These are phyloP conservation scores for Pipistrellus nathusii DNA, from an alignment of 2,797 vertebrate species.

Conservation along the genomic window DNA sequence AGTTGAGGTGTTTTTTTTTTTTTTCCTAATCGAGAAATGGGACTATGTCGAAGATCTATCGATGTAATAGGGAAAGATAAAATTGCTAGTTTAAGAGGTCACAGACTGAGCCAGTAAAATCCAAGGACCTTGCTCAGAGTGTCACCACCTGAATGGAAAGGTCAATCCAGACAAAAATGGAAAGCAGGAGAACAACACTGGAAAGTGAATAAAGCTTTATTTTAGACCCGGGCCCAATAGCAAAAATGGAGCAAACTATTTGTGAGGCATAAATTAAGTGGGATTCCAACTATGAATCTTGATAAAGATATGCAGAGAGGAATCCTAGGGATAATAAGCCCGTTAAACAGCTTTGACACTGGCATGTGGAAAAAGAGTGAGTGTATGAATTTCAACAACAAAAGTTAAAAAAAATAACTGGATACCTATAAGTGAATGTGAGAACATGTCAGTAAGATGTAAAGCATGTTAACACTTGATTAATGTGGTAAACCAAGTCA, in stretches of 20 bases:
- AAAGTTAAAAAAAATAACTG: background rate
- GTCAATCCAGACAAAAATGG: background rate
- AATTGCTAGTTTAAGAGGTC: background rate
- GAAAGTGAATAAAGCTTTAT: background rate
- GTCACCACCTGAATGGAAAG: background rate
- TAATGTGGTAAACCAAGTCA: background rate
- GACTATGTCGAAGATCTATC: background rate
- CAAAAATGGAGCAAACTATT: background rate
- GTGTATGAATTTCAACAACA: constrained; percentile 30
- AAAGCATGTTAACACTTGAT: background rate
- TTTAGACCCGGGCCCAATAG: background rate
- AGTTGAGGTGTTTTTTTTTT: background rate
- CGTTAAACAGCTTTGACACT: background rate
- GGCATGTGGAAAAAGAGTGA: background rate
- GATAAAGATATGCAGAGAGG: background rate
- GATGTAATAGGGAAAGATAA: background rate
- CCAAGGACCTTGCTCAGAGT: background rate
- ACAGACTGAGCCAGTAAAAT: background rate
- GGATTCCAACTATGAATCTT: background rate
- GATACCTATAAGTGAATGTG: background rate
- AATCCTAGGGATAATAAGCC: background rate
- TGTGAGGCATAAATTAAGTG: background rate
- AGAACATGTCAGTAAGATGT: background rate
- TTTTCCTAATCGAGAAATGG: background rate
- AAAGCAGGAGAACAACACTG: background rate